Conservation (phyloP, 2,888 invertebrate genomes). For the Nymphalis urticae region DNA sequence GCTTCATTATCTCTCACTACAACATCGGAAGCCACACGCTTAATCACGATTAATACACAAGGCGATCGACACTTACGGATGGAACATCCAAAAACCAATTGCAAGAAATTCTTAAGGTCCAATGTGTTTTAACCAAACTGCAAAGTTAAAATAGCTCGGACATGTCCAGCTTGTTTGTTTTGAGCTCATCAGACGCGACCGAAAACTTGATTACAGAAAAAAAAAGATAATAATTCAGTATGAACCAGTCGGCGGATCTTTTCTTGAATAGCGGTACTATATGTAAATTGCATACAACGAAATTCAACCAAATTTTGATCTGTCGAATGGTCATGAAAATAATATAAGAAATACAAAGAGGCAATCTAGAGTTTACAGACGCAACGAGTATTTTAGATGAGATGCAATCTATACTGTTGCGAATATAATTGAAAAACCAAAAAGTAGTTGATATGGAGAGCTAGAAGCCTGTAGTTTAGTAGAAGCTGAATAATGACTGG, state of each 20-base stretch:
- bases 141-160: slow-evolving; percentile 50
- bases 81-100: slow-evolving; percentile 28
- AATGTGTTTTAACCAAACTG: slow-evolving; percentile 40
- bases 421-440: slow-evolving; percentile 45
- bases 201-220: slow-evolving; percentile 73
- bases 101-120: slow-evolving; percentile 37
- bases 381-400: background rate
- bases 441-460: slow-evolving; percentile 56
- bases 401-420: background rate
- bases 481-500: slow-evolving; percentile 49
- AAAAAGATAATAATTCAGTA: slow-evolving; percentile 68
- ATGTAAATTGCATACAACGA: slow-evolving; percentile 68
- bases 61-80: slow-evolving; percentile 42
- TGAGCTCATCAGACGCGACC: slow-evolving; percentile 60
- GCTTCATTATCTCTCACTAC: slow-evolving; percentile 64
- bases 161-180: slow-evolving; percentile 67
- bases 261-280: slow-evolving; percentile 73
- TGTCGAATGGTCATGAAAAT: slow-evolving; percentile 41
- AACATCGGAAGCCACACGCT: slow-evolving; percentile 66
- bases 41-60: slow-evolving; percentile 64
- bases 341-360: background rate
- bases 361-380: background rate
- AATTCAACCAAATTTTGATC: slow-evolving; percentile 54
- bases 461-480: slow-evolving; percentile 44
- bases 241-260: slow-evolving; percentile 57